phyloP scores from a whole-genome alignment of 1,140 invertebrate genomes.

The Eueides isabella region DNA sequence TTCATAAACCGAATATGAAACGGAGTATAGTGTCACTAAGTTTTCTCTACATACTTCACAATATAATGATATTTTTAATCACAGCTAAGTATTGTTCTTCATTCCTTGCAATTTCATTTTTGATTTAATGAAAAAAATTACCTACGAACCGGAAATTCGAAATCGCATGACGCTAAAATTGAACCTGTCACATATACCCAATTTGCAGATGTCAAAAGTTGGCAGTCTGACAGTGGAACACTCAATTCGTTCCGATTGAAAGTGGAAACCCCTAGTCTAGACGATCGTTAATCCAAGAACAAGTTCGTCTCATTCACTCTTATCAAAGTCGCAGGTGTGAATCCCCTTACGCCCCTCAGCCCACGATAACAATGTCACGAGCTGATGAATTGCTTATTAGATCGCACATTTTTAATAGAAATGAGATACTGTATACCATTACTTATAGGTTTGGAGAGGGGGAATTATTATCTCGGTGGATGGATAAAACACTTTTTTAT shows the following conservation, averaged over 20 bases:
- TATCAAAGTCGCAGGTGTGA: constrained; percentile 68
- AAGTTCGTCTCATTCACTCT: constrained; percentile 61
- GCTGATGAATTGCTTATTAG: constrained; percentile 72
- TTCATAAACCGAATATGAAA: too few species aligned
- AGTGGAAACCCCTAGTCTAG: constrained; percentile 48
- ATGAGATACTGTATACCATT: constrained; percentile 7
- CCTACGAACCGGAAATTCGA: not conserved
- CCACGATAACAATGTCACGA: constrained; percentile 66
- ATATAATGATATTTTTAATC: too few species aligned
- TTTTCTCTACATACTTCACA: too few species aligned
- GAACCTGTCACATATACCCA: constrained; percentile 17
- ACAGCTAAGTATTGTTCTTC: too few species aligned
- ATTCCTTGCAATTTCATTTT: too few species aligned
- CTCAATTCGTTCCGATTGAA: constrained; percentile 11
- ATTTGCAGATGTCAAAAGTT: constrained; percentile 5
- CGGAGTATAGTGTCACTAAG: too few species aligned
- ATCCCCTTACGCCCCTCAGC: constrained; percentile 38
- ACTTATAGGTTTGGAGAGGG: not conserved
- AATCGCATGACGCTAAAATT: constrained; percentile 13
- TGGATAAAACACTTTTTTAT: not conserved
- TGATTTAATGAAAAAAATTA: not conserved
- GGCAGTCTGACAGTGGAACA: constrained; percentile 13
- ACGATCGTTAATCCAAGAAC: constrained; percentile 65
- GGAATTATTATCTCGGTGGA: not conserved
- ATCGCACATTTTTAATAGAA: constrained; percentile 45